These are phyloP conservation scores for Anas capensis DNA, from an alignment of 2,797 vertebrate species.

Conservation along the genomic window DNA sequence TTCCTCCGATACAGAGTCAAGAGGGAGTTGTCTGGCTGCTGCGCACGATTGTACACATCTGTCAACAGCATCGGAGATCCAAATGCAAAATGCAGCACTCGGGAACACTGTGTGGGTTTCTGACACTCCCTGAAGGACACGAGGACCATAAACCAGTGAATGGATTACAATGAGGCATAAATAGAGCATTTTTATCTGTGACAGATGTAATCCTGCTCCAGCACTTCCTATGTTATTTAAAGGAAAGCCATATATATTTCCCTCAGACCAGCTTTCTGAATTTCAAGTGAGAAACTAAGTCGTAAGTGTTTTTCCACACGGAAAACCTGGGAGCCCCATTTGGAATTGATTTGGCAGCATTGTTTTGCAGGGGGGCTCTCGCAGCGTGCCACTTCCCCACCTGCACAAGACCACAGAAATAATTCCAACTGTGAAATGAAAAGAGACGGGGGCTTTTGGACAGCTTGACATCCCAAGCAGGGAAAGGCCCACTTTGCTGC, in stretches of 20 bases:
- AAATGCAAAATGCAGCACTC: constrained; percentile 2
- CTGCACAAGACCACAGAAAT: neutral
- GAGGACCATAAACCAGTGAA: constrained; percentile 55
- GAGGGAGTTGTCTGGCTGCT: constrained; percentile 37
- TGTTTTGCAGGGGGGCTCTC: neutral
- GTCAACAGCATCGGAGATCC: constrained; percentile 27
- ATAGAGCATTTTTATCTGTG: constrained; percentile 62
- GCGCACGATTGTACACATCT: constrained; percentile 13
- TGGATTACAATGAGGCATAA: constrained; percentile 65
- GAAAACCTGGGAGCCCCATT: neutral
- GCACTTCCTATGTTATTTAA: constrained; percentile 13
- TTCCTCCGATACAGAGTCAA: constrained; percentile 26
- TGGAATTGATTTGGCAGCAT: neutral
- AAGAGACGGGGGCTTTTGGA: neutral
- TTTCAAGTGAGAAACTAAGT: neutral
- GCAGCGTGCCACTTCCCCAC: neutral
- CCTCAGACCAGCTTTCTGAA: neutral
- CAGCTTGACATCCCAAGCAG: neutral
- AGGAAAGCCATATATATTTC: constrained; percentile 6
- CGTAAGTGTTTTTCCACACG: rapidly evolving
- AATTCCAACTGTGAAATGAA: neutral
- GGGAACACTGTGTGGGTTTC: neutral
- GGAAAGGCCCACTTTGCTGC: neutral
- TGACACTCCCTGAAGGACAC: constrained; percentile 24
- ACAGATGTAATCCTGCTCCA: constrained; percentile 41